Base-by-base conservation (phyloP, 2,797 vertebrate genomes). In the Mallotus villosus region DNA sequence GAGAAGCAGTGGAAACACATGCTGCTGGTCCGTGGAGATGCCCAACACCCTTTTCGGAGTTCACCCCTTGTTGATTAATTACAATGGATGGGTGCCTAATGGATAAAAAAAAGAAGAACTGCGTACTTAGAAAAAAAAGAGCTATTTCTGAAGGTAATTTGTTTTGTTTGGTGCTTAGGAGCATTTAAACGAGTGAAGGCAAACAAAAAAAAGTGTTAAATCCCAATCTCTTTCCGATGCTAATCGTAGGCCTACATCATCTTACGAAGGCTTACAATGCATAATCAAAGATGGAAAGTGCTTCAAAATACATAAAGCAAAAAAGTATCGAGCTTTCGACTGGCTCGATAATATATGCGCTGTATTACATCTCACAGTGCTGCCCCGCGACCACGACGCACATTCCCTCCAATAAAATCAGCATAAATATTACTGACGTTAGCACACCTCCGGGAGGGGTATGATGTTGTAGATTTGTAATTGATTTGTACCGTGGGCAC, bases 401-500 rank as follows among this genome's bases (percentile, higher is more conserved):
- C 57, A 72, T 67, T 63, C 90, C 86, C 87, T 89, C 90, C 89
- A 90, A 91, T 92, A 89, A 91, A 92, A 92, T 91, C 90, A 89
- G 86, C 88, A 87, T 91, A 91, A 91, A 86, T 89, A 87, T 86
- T 82, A 83, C 85, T 85, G 88, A 91, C 83, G 86, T 88, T 87
- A 89, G 89, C 82, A 89, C 87, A 89, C 91, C 88, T 91, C 85
- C 79, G 88, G 89, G 87, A 91, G 89, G 90, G 89, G 89, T 91
- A 86, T 88, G 91, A 88, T 79, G 90, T 87, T 86, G 87, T 86
- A 89, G 89, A 88, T 87, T 86, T 87, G 89, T 91, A 92, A 92
- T 93, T 91, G 91, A 92, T 92, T 93, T 91, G 89, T 92, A 90
- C 92, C 90, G 87, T 91, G 90, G 88, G 90, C 91, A 92, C 88